Percentiles rank a stretch among this genome's conserved stretches.
These are phyloP conservation scores for Cydia amplana DNA, from an alignment of 1,140 invertebrate genomes.

Conservation along the genomic window DNA sequence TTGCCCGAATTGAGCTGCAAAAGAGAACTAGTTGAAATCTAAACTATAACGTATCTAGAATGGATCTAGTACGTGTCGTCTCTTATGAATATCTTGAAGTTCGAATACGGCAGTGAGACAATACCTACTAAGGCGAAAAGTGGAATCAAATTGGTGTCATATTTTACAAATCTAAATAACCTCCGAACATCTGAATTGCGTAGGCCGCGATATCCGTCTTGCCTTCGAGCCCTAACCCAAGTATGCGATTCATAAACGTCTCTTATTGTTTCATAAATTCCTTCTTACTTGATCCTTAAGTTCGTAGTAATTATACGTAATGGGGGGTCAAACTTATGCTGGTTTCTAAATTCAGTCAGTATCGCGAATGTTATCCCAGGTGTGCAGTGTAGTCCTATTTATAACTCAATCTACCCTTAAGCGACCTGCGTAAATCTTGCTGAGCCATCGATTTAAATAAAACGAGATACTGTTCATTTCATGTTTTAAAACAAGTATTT, in stretches of 20 bases:
- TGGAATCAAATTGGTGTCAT: background rate
- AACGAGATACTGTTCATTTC: background rate
- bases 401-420: conserved; percentile 12
- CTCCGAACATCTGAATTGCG: background rate
- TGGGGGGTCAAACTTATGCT: background rate
- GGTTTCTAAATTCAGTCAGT: background rate
- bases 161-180: background rate
- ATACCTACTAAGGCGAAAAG: background rate
- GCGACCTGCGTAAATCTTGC: conserved; percentile 11
- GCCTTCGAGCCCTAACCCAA: background rate
- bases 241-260: background rate
- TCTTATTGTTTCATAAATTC: background rate
- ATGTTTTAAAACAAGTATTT: background rate
- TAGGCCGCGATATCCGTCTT: background rate
- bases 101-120: too few species aligned
- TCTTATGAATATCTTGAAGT: too few species aligned
- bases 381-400: conserved; percentile 5
- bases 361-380: background rate
- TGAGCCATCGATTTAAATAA: conserved; percentile 7
- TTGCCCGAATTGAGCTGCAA: too few species aligned
- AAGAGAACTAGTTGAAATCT: too few species aligned
- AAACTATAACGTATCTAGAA: too few species aligned
- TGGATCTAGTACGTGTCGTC: too few species aligned
- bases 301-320: background rate
- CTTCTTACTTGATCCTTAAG: background rate